Percentiles rank a stretch among this genome's conserved stretches.
These are phyloP conservation scores for Leptoteleia sp. DNA, from an alignment of 1,140 invertebrate species.

Conservation along the genomic window DNA sequence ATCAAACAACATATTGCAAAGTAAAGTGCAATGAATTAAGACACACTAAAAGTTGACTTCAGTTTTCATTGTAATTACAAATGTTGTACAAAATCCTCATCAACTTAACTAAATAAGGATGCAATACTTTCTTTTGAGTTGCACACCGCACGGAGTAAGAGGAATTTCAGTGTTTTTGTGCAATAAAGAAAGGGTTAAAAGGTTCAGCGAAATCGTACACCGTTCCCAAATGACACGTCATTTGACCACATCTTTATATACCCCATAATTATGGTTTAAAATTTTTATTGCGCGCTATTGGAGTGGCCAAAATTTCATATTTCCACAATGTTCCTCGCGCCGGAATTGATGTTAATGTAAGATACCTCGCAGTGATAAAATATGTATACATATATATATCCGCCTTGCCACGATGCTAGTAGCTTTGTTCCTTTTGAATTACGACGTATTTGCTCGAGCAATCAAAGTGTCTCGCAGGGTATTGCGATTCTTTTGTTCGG, in stretches of 20 bases:
- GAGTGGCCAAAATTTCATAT: slow-evolving; percentile 35
- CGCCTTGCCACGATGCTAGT: background rate
- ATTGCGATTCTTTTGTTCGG: slow-evolving; percentile 42
- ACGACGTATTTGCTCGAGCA: slow-evolving; percentile 47
- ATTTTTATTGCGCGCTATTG: slow-evolving; percentile 21
- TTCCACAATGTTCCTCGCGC: slow-evolving; percentile 30
- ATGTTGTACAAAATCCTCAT: no score
- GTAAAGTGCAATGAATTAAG: no score
- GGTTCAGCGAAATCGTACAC: slow-evolving; percentile 14
- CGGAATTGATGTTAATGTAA: slow-evolving; percentile 42
- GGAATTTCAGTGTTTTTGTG: no score
- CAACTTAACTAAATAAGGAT: no score
- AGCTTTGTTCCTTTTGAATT: slow-evolving; percentile 56
- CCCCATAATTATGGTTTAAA: slow-evolving; percentile 39
- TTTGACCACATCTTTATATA: slow-evolving; percentile 35
- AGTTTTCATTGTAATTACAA: no score
- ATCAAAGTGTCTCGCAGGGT: slow-evolving; percentile 49
- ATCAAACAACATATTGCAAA: no score
- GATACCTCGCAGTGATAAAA: slow-evolving; percentile 22
- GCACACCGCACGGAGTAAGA: no score
- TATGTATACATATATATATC: no score
- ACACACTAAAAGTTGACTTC: no score
- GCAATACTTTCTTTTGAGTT: no score
- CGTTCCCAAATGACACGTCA: slow-evolving; percentile 20
- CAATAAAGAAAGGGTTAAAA: slow-evolving; percentile 10